phyloP scores from a whole-genome alignment of 2,113 vertebrate genomes.

The Ammospiza nelsoni region DNA sequence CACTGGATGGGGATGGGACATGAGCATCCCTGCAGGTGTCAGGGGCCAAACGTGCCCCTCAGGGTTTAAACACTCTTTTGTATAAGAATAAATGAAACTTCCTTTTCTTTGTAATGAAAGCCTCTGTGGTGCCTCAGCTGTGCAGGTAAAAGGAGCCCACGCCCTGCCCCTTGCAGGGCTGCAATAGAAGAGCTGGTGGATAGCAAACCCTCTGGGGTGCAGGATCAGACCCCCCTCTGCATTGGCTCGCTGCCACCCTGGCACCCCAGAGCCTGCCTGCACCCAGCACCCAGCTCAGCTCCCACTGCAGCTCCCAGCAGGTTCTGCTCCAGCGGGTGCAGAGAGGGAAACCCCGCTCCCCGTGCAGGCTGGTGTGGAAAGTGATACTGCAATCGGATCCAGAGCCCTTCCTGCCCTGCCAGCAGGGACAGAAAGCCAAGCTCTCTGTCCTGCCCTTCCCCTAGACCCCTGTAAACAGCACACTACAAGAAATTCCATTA shows the following conservation, averaged over 20 bases:
- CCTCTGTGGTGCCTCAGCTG: rapidly evolving
- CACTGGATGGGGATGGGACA: not conserved
- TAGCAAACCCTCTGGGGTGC: not conserved
- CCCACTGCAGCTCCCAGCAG: not conserved
- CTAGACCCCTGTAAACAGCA: not conserved
- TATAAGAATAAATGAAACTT: not conserved
- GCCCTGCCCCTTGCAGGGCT: not conserved
- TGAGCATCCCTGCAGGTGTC: rapidly evolving
- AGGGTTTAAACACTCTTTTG: not conserved
- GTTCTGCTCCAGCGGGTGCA: not conserved
- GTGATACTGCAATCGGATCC: not conserved
- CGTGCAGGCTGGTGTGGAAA: rapidly evolving
- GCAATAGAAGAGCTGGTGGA: not conserved
- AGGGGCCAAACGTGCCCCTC: rapidly evolving
- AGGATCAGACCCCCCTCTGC: not conserved
- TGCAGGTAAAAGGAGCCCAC: not conserved
- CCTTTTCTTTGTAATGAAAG: not conserved
- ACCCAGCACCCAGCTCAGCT: not conserved
- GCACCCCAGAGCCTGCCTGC: not conserved
- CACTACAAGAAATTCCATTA: rapidly evolving
- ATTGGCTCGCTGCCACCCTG: rapidly evolving
- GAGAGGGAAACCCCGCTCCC: not conserved
- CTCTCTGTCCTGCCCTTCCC: not conserved
- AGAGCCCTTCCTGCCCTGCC: rapidly evolving
- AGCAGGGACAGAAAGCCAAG: not conserved